These are phyloP conservation scores for Nesidiocoris tenuis DNA, from an alignment of 2,888 invertebrate genomes.

Conservation along the genomic window DNA sequence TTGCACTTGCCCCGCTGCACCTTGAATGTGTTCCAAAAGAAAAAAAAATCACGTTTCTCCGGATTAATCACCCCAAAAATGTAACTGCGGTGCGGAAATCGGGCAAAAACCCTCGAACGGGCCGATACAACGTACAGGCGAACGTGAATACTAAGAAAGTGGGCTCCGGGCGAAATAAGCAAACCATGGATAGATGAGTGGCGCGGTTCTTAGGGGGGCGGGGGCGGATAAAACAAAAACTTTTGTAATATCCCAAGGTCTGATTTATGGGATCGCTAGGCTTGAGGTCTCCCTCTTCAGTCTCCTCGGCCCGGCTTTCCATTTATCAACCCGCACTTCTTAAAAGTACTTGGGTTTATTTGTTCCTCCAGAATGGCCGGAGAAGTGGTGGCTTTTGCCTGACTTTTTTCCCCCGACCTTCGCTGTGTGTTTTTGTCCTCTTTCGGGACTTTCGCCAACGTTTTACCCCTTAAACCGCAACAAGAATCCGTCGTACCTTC, in stretches of 20 bases:
- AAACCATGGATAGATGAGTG: neutral
- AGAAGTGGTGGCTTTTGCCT: neutral
- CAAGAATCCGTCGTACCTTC: no score
- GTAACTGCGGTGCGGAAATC: no score
- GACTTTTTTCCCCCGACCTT: no score
- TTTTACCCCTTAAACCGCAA: no score
- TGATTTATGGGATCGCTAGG: conserved; percentile 42
- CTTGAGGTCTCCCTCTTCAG: conserved; percentile 28
- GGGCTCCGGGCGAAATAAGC: neutral
- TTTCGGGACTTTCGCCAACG: no score
- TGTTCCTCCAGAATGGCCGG: conserved; percentile 27
- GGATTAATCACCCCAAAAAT: no score
- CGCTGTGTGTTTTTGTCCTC: no score
- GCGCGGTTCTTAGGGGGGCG: neutral
- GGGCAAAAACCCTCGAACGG: no score
- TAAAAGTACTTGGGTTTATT: conserved; percentile 39
- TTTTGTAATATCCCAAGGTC: conserved; percentile 41
- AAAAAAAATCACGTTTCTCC: no score
- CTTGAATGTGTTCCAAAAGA: no score
- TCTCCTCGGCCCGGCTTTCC: neutral
- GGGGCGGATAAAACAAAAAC: conserved; percentile 37
- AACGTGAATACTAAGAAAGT: neutral
- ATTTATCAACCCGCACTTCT: conserved; percentile 40
- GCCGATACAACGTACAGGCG: no score
- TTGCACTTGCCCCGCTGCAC: no score